phyloP scores from a whole-genome alignment of 1,140 invertebrate genomes.

The Schlechtendalia chinensis region DNA sequence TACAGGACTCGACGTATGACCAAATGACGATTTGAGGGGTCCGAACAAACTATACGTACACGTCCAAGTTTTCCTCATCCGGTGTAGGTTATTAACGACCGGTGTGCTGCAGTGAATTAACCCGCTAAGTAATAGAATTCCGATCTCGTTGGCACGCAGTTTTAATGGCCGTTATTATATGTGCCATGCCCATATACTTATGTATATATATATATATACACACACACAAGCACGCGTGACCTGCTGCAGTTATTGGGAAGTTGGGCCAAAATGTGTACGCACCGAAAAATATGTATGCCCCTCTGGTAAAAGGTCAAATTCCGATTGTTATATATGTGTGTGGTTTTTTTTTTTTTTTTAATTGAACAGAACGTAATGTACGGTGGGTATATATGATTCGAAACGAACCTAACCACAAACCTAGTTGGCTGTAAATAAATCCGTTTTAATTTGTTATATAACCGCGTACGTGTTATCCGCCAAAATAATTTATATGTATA shows the following conservation, averaged over 20 bases:
- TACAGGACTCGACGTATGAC: background rate
- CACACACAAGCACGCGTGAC: background rate
- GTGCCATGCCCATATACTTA: background rate
- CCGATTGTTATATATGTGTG: background rate
- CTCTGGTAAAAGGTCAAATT: background rate
- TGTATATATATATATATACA: background rate
- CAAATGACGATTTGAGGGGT: background rate
- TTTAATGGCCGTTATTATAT: background rate
- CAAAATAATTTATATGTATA: too few relatives aligned
- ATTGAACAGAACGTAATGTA: background rate
- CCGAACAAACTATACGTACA: background rate
- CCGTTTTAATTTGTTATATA: background rate
- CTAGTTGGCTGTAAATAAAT: background rate
- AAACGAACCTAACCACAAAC: too few relatives aligned
- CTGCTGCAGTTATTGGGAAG: background rate
- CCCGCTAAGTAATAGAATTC: constrained; percentile 13
- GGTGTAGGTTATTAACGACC: background rate
- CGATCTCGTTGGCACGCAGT: background rate
- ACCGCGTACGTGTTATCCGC: too few relatives aligned
- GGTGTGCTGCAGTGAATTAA: background rate
- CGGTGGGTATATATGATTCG: too few relatives aligned
- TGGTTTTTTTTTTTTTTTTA: background rate
- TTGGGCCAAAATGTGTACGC: background rate
- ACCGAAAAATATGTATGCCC: too few relatives aligned
- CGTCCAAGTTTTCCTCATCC: constrained; percentile 3